Conservation (phyloP, 2,113 vertebrate genomes). For the Myrmecobius fasciatus region DNA sequence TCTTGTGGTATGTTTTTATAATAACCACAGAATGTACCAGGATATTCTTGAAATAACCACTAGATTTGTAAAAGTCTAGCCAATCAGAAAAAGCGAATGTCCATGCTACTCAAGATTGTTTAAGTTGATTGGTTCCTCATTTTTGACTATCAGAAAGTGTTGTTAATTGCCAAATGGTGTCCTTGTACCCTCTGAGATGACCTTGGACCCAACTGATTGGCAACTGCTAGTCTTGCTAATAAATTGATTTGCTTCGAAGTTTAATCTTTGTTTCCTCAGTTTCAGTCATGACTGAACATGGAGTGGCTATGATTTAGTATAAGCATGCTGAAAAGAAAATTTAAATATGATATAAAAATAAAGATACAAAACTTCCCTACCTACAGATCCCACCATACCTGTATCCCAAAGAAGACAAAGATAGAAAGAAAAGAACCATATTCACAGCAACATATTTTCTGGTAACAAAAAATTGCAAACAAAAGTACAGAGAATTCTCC, state of each 20-base stretch:
- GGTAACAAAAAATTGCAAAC: background rate
- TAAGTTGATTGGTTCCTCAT: background rate
- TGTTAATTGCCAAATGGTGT: background rate
- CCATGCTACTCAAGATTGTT: background rate
- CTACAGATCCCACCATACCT: background rate
- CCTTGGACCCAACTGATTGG: background rate
- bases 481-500: background rate
- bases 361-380: background rate
- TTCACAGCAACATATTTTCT: background rate
- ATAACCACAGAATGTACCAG: constrained; percentile 4
- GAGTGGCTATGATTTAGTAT: background rate
- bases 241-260: background rate
- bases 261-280: background rate
- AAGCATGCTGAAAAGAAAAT: background rate
- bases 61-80: background rate
- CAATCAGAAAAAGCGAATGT: background rate
- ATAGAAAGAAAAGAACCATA: background rate
- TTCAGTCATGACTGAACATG: background rate
- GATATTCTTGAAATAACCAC: constrained; percentile 3
- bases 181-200: background rate
- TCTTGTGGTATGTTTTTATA: background rate
- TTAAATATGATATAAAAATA: background rate
- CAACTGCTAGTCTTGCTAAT: background rate
- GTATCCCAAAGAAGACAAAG: background rate
- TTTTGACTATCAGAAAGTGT: background rate